phyloP scores from a whole-genome alignment of 2,797 vertebrate species.

The Nannoperca australis region DNA sequence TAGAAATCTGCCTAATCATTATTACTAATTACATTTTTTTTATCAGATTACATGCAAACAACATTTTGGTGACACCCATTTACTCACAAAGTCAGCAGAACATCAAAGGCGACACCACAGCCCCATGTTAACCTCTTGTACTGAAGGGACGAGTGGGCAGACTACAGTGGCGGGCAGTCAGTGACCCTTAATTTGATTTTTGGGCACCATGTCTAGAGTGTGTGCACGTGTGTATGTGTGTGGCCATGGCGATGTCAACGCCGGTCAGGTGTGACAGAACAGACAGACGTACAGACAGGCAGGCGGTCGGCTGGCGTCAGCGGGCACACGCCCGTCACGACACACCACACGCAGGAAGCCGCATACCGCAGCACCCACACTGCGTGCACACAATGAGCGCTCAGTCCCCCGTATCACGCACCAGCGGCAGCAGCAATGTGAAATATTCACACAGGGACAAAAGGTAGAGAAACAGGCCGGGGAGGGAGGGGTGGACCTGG shows the following conservation, averaged over 20 bases:
- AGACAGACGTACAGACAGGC: constrained; percentile 71
- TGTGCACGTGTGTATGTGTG: constrained; percentile 24
- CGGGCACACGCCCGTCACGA: constrained; percentile 82
- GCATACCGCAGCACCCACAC: constrained; percentile 86
- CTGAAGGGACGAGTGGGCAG: not conserved
- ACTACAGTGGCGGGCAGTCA: not conserved
- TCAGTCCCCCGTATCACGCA: constrained; percentile 86
- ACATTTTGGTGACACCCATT: not conserved
- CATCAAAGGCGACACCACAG: constrained; percentile 20
- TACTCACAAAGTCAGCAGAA: constrained; percentile 2
- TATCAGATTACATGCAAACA: not conserved
- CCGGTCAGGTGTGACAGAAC: constrained; percentile 84
- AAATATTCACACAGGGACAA: constrained; percentile 87
- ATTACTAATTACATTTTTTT: not conserved
- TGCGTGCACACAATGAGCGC: constrained; percentile 82
- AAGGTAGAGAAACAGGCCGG: constrained; percentile 72
- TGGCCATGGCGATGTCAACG: constrained; percentile 65
- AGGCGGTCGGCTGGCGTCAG: constrained; percentile 86
- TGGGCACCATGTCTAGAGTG: constrained; percentile 4
- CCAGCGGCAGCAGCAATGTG: constrained; percentile 87
- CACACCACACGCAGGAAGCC: constrained; percentile 82
- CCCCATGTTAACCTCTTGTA: not conserved
- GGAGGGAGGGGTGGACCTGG: constrained; percentile 38
- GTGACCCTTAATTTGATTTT: constrained; percentile 25
- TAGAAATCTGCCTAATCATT: not conserved